Base-by-base conservation (phyloP, 2,113 vertebrate genomes). In the Tor tambroides region DNA sequence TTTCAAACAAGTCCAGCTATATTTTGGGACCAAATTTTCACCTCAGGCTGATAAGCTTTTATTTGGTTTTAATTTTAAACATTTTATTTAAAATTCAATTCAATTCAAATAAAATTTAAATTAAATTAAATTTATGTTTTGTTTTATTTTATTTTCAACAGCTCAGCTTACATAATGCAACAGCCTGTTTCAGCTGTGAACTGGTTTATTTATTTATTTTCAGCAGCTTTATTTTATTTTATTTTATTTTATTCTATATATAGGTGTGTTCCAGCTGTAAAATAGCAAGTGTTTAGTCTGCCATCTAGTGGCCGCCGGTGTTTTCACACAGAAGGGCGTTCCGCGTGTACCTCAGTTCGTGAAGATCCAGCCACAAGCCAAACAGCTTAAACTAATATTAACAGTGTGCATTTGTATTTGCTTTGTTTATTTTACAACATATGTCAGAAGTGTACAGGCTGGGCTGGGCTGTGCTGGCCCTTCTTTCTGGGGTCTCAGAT, bases 261-360 rank as follows among this genome's bases (percentile, higher is more conserved):
- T 10, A 46, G 11, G 11, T 46, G 43, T 46, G 43, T 12, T 69
- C 12, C 65, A 69, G 28, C 32, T 38, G 23, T 14, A 23, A 74
- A 21, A 14, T 69, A 41, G 2, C n/a, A 65, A 74, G 72, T 23
- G 41, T 59, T 77, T 49, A 11, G 46, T 15, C 84, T 88, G 81
- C 80, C 89, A 86, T 80, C 85, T 86, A 63, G 87, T 85, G 89
- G 81, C 17, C 32, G 11, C 21, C 1, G 0, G 9, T n/a, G 11
- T 49, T 61, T 46, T 77, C 71, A 72, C 77, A 80, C 17, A 19
- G 6, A 4, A 28, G 21, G 4, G 15, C 0, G 21, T 69, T 67
- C 21, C 12, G 12, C 69, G 49, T 21, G 1, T 35, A 8, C 30
- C 4, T 41, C 1, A 2, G 19, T 74, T 41, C 4, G 4, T 23